Percentiles rank a stretch among this genome's conserved stretches.
phyloP scores from a whole-genome alignment of 2,113 vertebrate genomes.

The Gopherus evgoodei region DNA sequence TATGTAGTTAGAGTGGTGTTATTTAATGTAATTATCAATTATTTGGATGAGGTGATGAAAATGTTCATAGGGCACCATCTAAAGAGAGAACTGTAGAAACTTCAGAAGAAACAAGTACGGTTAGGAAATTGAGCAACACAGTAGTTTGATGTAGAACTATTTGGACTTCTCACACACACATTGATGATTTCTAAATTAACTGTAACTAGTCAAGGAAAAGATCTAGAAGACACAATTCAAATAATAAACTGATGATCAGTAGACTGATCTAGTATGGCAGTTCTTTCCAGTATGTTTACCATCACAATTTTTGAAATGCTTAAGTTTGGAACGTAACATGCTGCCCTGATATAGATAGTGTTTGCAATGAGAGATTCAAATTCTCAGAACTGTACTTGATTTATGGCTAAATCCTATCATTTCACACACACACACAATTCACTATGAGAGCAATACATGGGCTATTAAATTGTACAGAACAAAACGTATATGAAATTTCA shows the following conservation, averaged over 20 bases:
- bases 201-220: background rate
- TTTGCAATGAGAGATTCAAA: conserved; percentile 37
- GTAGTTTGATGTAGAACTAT: background rate
- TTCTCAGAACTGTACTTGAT: conserved; percentile 38
- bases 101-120: background rate
- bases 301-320: conserved; percentile 50
- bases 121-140: background rate
- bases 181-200: conserved; percentile 27
- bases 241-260: conserved; percentile 26
- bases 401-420: conserved; percentile 17
- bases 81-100: background rate
- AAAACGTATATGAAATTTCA: conserved; percentile 42
- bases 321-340: conserved; percentile 44
- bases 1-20: background rate
- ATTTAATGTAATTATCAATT: background rate
- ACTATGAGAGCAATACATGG: conserved; percentile 31
- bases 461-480: conserved; percentile 51
- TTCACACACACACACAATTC: conserved; percentile 34
- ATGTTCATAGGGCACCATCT: background rate
- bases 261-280: conserved; percentile 44
- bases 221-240: background rate
- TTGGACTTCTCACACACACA: background rate
- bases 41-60: conserved; percentile 8
- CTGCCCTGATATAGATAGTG: conserved; percentile 37
- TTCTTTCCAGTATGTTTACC: conserved; percentile 32